Evolutionary conservation across 2,113 vertebrate species (phyloP), one percentile per base, ranked within the genome.

Genomic region (Setophaga petechia): DNA sequence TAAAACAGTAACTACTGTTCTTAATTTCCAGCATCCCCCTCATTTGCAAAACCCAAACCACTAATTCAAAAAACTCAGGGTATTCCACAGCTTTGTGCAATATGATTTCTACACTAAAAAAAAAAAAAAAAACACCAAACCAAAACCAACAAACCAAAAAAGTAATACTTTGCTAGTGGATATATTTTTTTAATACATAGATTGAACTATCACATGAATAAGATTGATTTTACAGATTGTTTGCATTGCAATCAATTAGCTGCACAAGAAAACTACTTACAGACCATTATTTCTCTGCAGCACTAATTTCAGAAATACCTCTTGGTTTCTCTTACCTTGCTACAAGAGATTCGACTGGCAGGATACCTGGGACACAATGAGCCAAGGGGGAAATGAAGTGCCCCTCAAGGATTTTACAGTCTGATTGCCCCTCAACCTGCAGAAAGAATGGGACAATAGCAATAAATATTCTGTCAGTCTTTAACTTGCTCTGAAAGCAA

Each of bases 381-480:
- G 98, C 98, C 97, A 99, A 97, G 1, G 99, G 99, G n/a, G 99
- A 99, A 84, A 99, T 97, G 93, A 99, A 99, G 95, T 99, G 98
- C 1, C 99, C 99, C 93, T 99, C 98, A 43, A 99, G 98, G 90
- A 99, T 98, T 92, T 97, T 98, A 97, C 99, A 99, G 95, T 99
- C 99, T 1, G 98, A 97, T 31, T 99, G 98, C 22, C 99, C 98
- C 82, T 99, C 99, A 86, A 98, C 98, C 99, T 99, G 89, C 22
- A 93, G 57, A 93, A 72, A 76, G 90, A 75, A 71, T 3, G 10
- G 9, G 49, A 86, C 10, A 58, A 79, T 1, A 86, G 25, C 80
- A 93, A 49, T 31, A 8, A 15, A 21, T 22, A 82, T 73, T 61
- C 15, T 16, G 22, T 17, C 33, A 51, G 41, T 19, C 33, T 62